Evolutionary conservation across 2,797 vertebrate genomes (phyloP), one percentile per base, ranked within the genome.

Genomic region (Xerus rutilus): DNA sequence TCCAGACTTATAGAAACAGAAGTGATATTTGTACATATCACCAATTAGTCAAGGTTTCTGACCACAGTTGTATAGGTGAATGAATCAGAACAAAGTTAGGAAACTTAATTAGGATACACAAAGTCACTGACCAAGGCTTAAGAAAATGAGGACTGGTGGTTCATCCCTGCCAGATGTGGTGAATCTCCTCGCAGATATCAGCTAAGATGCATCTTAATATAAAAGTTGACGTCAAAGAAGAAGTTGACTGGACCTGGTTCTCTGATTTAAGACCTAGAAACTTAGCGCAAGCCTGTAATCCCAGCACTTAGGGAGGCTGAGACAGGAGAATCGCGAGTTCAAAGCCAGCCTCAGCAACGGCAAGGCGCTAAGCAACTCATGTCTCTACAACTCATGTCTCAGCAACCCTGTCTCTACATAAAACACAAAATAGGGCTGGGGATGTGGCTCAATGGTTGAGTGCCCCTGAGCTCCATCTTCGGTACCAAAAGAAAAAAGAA

Each of bases 51-150:
- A 74, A 90, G 18, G 14, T 90, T 76, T 72, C 35, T 81, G 15
- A 90, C 18, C 62, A 89, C 25, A 90, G 17, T 94, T 90, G 54
- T 81, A 15, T 54, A 52, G 45, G 9, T 47, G 32, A 93, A 83
- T 81, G 13, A 89, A 84, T 88, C 21, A 93, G 70, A 95, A 67
- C 9, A 93, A 74, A 84, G 62, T 4, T 73, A 78, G 7, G 21
- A 62, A 14, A 54, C 11, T 20, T 43, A 39, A 49, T 67, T 57
- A 91, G 25, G 57, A 79, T 5, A 85, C 6, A 82, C 2, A 62
- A 64, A 91, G 76, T 52, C 30, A 95, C 25, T 67, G 74, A 18
- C 30, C 17, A 72, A 83, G 35, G 70, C 18, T 82, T 85, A 83
- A 72, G 32, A 74, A 86, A 74, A n/a, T 23, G 3, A 64, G 20